A percentile compares a stretch with the other conserved stretches of the same genome.
These are phyloP conservation scores for Charadrius vociferus DNA, from an alignment of 2,113 vertebrate genomes.

Conservation along the genomic window DNA sequence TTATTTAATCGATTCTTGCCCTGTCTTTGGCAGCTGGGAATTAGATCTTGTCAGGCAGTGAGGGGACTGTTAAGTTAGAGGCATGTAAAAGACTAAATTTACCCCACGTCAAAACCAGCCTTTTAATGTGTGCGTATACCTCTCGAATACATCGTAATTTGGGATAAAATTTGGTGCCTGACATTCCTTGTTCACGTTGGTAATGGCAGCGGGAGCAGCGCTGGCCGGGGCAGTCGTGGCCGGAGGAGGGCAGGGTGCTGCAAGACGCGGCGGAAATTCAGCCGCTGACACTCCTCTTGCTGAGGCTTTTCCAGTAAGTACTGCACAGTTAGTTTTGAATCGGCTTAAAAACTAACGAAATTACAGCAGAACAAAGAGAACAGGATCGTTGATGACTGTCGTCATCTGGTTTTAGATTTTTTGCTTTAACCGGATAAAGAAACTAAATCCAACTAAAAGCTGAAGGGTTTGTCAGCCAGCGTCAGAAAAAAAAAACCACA, in stretches of 20 bases:
- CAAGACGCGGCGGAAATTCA: background rate
- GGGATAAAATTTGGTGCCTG: too few relatives aligned
- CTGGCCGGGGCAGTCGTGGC: background rate
- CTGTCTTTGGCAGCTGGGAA: too few relatives aligned
- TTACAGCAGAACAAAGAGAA: background rate
- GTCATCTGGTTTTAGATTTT: background rate
- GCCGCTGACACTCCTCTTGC: background rate
- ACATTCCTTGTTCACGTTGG: accelerated
- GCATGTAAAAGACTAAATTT: too few relatives aligned
- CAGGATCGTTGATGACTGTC: background rate
- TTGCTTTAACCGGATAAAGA: background rate
- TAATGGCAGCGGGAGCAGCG: accelerated
- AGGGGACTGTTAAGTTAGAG: background rate
- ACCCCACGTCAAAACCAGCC: background rate
- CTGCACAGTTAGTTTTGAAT: background rate
- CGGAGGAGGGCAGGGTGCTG: background rate
- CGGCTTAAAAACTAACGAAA: background rate
- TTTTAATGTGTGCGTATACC: accelerated
- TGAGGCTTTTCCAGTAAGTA: background rate
- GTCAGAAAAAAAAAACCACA: background rate
- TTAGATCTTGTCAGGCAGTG: too few relatives aligned
- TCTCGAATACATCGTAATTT: background rate
- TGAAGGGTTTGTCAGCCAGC: background rate
- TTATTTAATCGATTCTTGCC: background rate
- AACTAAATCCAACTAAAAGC: background rate